Evolutionary conservation across 1,140 invertebrate species (phyloP).

Genomic region (Ceratina japonica): DNA sequence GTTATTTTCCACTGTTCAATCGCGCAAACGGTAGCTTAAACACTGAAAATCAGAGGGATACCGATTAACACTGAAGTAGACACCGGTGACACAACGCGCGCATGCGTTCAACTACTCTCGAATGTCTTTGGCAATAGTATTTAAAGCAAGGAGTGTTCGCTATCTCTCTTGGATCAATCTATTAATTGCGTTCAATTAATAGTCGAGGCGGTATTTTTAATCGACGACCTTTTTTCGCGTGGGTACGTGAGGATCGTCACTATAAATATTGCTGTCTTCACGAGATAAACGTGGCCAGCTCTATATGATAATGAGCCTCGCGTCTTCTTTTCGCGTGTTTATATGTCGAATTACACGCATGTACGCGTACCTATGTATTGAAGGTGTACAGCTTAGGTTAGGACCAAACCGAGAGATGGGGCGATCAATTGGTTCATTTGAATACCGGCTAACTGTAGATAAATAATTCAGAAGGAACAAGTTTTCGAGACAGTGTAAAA

Average conservation of each 20-base stretch:
- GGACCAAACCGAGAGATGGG: conserved; percentile 24
- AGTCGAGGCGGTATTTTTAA: conserved; percentile 11
- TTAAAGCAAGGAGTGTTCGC: not conserved
- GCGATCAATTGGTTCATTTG: conserved; percentile 1
- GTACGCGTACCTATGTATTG: not conserved
- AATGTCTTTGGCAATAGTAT: conserved; percentile 5
- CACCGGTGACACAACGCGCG: conserved; percentile 31
- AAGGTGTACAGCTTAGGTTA: conserved; percentile 23
- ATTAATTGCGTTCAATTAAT: not conserved
- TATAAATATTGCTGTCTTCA: not conserved
- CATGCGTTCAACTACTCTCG: conserved; percentile 28
- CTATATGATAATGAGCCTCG: not conserved
- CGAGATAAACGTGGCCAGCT: not conserved
- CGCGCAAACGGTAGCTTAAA: not conserved
- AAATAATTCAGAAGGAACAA: not conserved
- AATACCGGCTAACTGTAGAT: not conserved
- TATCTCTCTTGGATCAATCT: too few relatives aligned
- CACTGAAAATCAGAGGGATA: not conserved
- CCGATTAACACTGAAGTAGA: conserved; percentile 16
- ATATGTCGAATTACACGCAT: not conserved
- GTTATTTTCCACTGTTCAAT: not conserved
- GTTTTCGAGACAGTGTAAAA: not conserved
- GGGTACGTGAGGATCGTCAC: not conserved
- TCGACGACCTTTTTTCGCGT: not conserved
- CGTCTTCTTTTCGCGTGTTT: not conserved